Evolutionary conservation across 2,113 vertebrate species (phyloP), one percentile per base, ranked within the genome.

Genomic region (Cyprinus carpio): DNA sequence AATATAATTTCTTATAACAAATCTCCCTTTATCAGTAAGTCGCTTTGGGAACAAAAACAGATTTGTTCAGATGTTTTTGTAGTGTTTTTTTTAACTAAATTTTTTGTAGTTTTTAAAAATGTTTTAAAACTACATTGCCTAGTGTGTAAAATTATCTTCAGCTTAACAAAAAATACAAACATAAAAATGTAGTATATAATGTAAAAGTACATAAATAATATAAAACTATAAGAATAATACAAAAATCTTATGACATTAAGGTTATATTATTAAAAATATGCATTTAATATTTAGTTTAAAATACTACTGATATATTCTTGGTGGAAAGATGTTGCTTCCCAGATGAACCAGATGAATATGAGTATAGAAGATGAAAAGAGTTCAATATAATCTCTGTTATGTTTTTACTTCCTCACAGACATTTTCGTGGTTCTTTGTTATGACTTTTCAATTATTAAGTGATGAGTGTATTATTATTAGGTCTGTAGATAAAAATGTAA

Each of bases 361-460:
- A 18, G 37, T 72, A 23, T 25, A 69, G 29, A 34, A 69, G 27
- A 20, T 74, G 8, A 72, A 18, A 72, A 40, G 20, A 72, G 9
- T 67, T 16, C 29, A 18, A 11, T 46, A 46, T 46, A 46, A 46
- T 46, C 10, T 46, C 11, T 46, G 43, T 12, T 46, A 12, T 46
- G 43, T 9, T 8, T 40, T 40, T 40, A 7, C 37, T 40, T n/a
- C 23, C 5, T 74, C 4, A 40, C 27, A 77, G 27, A 23, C 2
- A 12, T 56, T 34, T 77, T 56, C 51, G 71, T 75, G 27, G 49
- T 75, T 49, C n/a, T 75, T 49, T 49, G 8, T 51, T 75, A 75
- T 75, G 72, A 75, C 72, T 75, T 51, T 46, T 2, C 27, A n/a
- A 75, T 75, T 72, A 49, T 75, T 72, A 49, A 75, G 72, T 49